Evolutionary conservation across 1,140 invertebrate genomes (phyloP).

Genomic region (Aphelinus certus): DNA sequence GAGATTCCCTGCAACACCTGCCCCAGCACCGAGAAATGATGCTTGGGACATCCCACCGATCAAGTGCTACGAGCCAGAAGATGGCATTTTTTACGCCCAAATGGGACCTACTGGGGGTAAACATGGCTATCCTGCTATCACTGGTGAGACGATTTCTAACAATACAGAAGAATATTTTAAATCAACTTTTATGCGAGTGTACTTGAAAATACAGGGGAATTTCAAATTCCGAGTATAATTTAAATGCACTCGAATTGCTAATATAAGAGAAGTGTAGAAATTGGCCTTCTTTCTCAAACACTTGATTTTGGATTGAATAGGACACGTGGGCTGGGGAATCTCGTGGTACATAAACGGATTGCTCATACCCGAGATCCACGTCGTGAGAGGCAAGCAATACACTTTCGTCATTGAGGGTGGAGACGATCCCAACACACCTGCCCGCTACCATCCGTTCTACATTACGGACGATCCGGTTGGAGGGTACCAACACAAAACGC

Average conservation of each 20-base stretch:
- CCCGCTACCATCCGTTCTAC: slow-evolving; percentile 93
- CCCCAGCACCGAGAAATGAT: slow-evolving; percentile 68
- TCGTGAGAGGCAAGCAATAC: slow-evolving; percentile 89
- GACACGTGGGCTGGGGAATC: slow-evolving; percentile 92
- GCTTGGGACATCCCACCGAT: slow-evolving; percentile 89
- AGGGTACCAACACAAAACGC: slow-evolving; percentile 86
- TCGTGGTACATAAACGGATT: slow-evolving; percentile 96
- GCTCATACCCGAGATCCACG: slow-evolving; percentile 90
- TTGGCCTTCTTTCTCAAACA: too few relatives aligned
- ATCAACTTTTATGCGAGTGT: too few relatives aligned
- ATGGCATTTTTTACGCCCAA: slow-evolving; percentile 90
- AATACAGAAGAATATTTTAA: too few relatives aligned
- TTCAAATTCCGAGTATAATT: neutral
- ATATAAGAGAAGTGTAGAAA: too few relatives aligned
- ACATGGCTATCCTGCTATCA: slow-evolving; percentile 86
- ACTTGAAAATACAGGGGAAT: neutral
- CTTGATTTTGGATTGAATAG: slow-evolving; percentile 59
- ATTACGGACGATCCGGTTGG: slow-evolving; percentile 93
- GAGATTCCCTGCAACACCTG: slow-evolving; percentile 71
- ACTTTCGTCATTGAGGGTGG: slow-evolving; percentile 92
- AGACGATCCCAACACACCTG: slow-evolving; percentile 77
- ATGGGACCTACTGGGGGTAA: slow-evolving; percentile 91
- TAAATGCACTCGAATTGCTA: neutral
- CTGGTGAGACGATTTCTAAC: slow-evolving; percentile 67
- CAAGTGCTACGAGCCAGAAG: slow-evolving; percentile 87